These are phyloP conservation scores for Caenorhabditis imperialis DNA, from an alignment of 2,888 invertebrate genomes.

Conservation along the genomic window DNA sequence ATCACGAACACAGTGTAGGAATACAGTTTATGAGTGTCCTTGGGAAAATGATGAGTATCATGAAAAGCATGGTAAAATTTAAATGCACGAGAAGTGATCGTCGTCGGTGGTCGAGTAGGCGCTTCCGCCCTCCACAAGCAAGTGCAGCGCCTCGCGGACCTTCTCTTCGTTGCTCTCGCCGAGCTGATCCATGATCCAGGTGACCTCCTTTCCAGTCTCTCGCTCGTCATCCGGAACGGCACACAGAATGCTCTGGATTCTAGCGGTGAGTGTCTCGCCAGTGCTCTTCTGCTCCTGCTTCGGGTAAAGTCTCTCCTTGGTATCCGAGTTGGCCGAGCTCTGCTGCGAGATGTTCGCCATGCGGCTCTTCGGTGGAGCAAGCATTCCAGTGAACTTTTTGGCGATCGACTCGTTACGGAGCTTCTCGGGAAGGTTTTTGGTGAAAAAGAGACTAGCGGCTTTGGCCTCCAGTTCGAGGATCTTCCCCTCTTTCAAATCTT, in stretches of 20 bases:
- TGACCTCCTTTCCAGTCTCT: constrained; percentile 20
- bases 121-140: constrained; percentile 19
- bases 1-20: not conserved
- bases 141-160: constrained; percentile 4
- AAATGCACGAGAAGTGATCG: constrained; percentile 21
- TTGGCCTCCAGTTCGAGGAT: constrained; percentile 40
- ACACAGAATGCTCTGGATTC: constrained; percentile 14
- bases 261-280: not conserved
- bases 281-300: not conserved
- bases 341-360: constrained; percentile 5
- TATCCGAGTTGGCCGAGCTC: not conserved
- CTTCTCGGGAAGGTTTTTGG: constrained; percentile 39
- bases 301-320: constrained; percentile 32
- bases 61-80: constrained; percentile 1
- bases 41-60: constrained; percentile 4
- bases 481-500: constrained; percentile 28
- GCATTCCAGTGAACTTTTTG: constrained; percentile 29
- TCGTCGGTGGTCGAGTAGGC: constrained; percentile 24
- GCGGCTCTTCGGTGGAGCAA: constrained; percentile 42
- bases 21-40: constrained; percentile 15
- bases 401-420: constrained; percentile 13
- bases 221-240: constrained; percentile 2
- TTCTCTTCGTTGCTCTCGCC: not conserved
- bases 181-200: constrained; percentile 23
- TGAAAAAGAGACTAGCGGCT: constrained; percentile 49